Percentiles rank a stretch among this genome's conserved stretches.
Evolutionary conservation across 1,140 invertebrate species (phyloP).

Genomic region (Psilanteris sp.): DNA sequence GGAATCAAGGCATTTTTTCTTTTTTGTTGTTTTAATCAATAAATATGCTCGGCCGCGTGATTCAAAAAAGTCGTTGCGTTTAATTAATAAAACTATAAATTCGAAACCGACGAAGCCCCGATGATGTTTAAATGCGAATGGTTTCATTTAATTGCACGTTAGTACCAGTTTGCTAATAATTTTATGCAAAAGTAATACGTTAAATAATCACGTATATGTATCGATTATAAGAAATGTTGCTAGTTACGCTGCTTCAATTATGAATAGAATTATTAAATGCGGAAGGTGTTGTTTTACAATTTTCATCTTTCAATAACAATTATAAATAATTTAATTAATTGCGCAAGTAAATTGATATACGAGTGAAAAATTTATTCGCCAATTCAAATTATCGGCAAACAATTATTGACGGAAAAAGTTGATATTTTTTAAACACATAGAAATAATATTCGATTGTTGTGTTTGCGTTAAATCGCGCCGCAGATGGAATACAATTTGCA

Average conservation of each 20-base stretch:
- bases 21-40: constrained; percentile 2
- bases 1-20: constrained; percentile 19
- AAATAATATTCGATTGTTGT: not conserved
- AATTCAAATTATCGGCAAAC: not conserved
- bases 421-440: not conserved
- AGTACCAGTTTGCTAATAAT: constrained; percentile 27
- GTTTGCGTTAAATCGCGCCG: no score
- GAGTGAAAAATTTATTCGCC: not conserved
- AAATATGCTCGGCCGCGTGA: constrained; percentile 2
- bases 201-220: constrained; percentile 32
- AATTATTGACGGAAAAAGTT: not conserved
- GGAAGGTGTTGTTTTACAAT: constrained; percentile 38
- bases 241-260: constrained; percentile 17
- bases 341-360: constrained; percentile 12
- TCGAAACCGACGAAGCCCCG: constrained; percentile 38
- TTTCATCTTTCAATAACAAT: constrained; percentile 25
- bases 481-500: no score
- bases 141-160: constrained; percentile 48
- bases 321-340: constrained; percentile 27
- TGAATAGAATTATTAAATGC: constrained; percentile 24
- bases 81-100: constrained; percentile 44
- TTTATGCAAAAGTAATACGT: constrained; percentile 34
- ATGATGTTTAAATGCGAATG: constrained; percentile 30
- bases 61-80: constrained; percentile 16
- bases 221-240: constrained; percentile 16